Percentiles rank a stretch among this genome's conserved stretches.
These are phyloP conservation scores for Pedionomus torquatus DNA, from an alignment of 2,113 vertebrate species.

Conservation along the genomic window DNA sequence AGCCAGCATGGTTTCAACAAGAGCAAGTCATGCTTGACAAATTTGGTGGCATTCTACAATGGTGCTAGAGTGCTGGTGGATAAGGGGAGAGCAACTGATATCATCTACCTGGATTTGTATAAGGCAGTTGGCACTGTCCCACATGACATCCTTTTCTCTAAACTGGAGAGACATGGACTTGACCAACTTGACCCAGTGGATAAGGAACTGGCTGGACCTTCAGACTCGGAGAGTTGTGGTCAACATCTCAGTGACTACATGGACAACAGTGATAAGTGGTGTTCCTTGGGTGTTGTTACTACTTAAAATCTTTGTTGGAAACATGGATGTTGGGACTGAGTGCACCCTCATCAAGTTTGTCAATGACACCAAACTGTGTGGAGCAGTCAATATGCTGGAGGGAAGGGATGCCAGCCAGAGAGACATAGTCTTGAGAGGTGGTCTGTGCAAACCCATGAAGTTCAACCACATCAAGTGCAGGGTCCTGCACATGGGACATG, in stretches of 20 bases:
- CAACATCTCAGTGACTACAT: not conserved
- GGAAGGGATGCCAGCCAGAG: not conserved
- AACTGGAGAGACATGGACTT: not conserved
- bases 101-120: not conserved
- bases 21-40: not conserved
- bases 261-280: not conserved
- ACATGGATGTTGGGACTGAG: not conserved
- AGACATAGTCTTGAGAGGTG: not conserved
- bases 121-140: not conserved
- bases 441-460: not conserved
- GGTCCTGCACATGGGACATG: not conserved
- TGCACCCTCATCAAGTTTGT: not conserved
- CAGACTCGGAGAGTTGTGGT: not conserved
- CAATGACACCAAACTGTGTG: not conserved
- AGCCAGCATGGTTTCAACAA: not conserved
- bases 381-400: not conserved
- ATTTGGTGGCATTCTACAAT: not conserved
- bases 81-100: not conserved
- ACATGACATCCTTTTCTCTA: not conserved
- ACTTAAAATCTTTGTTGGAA: not conserved
- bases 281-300: not conserved
- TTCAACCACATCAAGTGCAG: not conserved
- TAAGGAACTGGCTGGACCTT: not conserved
- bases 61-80: not conserved
- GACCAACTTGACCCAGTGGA: not conserved